phyloP scores from a whole-genome alignment of 2,797 vertebrate species.

The Ctenosaura bakeri region DNA sequence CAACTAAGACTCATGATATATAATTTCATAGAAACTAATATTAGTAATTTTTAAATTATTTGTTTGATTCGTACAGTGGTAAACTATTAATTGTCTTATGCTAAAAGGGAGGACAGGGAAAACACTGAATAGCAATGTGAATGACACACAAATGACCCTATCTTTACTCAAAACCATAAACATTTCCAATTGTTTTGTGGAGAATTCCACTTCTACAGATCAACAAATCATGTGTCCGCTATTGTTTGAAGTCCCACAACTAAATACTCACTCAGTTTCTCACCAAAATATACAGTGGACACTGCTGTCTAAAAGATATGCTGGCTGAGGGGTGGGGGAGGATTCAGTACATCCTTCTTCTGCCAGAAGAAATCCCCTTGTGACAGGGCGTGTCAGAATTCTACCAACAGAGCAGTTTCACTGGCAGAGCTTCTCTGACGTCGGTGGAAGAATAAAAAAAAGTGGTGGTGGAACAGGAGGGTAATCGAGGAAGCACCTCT shows the following conservation, averaged over 20 bases:
- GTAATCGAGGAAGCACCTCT: too few relatives aligned
- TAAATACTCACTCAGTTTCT: background rate
- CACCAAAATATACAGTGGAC: background rate
- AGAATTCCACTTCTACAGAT: background rate
- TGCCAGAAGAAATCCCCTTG: too few relatives aligned
- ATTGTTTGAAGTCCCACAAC: background rate
- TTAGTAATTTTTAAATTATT: background rate
- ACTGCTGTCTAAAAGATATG: too few relatives aligned
- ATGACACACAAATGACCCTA: background rate
- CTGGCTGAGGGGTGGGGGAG: too few relatives aligned
- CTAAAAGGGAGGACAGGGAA: background rate
- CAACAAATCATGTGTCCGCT: background rate
- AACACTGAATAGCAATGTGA: background rate
- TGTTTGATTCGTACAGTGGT: rapidly evolving
- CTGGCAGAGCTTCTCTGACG: too few relatives aligned
- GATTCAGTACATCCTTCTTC: too few relatives aligned
- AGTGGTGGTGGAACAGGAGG: too few relatives aligned
- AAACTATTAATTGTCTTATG: constrained; percentile 24
- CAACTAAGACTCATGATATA: constrained; percentile 30
- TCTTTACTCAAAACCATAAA: background rate
- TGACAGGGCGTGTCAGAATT: too few relatives aligned
- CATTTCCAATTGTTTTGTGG: background rate
- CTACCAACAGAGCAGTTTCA: too few relatives aligned
- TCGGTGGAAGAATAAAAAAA: too few relatives aligned
- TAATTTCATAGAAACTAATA: constrained; percentile 5